Evolutionary conservation across 2,113 vertebrate species (phyloP).

Genomic region (Candoia aspera): DNA sequence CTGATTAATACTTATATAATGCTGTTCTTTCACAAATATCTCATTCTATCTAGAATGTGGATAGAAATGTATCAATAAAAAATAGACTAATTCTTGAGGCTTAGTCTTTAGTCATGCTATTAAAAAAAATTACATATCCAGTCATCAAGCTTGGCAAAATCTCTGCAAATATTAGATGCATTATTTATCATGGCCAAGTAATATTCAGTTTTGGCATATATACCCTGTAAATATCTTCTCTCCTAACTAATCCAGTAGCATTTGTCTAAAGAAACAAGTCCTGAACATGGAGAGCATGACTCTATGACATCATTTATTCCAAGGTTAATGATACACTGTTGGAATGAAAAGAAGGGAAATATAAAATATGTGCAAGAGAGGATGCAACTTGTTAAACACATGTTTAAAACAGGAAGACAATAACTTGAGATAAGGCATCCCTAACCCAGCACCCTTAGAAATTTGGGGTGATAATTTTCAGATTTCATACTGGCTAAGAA

Average conservation of each 20-base stretch:
- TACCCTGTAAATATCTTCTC: background rate
- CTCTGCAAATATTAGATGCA: slow-evolving; percentile 32
- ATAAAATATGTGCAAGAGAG: background rate
- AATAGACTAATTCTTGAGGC: background rate
- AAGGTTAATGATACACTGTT: background rate
- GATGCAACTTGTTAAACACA: background rate
- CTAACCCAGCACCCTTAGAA: background rate
- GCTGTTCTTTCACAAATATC: background rate
- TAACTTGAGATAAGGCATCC: background rate
- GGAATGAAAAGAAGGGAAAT: background rate
- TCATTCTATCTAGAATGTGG: too few relatives aligned
- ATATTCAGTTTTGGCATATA: slow-evolving; percentile 28
- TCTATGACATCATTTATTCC: background rate
- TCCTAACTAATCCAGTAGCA: background rate
- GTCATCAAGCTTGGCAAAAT: background rate
- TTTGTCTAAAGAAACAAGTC: slow-evolving; percentile 5
- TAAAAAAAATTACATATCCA: background rate
- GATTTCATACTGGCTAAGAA: background rate
- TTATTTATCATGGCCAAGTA: slow-evolving; percentile 22
- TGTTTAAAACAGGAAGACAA: background rate
- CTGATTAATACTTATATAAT: background rate
- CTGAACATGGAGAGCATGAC: background rate
- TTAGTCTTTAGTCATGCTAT: background rate
- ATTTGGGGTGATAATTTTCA: background rate
- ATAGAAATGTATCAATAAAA: background rate